Evolutionary conservation across 2,888 invertebrate species (phyloP).

Genomic region (Agonopterix alstromeriana): DNA sequence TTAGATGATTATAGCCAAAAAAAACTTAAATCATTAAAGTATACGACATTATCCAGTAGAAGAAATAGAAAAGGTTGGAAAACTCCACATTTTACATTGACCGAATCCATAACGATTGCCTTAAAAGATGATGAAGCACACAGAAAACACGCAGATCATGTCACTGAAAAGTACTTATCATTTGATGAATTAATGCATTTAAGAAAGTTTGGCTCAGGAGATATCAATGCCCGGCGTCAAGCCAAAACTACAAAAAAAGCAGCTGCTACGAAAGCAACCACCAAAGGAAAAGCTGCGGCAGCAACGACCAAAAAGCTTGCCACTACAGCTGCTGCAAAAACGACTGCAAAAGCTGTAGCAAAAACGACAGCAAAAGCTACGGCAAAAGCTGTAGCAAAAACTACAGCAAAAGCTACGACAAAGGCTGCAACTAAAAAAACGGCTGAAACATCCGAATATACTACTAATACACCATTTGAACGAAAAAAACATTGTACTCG

Average conservation of each 20-base stretch:
- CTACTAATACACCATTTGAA: constrained; percentile 43
- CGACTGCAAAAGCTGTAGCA: neutral
- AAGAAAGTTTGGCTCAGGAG: constrained; percentile 33
- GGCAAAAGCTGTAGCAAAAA: neutral
- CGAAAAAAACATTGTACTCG: constrained; percentile 55
- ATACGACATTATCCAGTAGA: constrained; percentile 43
- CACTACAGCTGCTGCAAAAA: neutral
- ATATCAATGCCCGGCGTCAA: constrained; percentile 29
- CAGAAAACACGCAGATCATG: constrained; percentile 17
- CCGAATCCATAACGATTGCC: constrained; percentile 52
- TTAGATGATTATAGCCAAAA: constrained; percentile 33
- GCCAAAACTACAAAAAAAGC: neutral
- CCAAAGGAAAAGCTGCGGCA: neutral
- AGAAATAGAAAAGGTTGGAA: constrained; percentile 27
- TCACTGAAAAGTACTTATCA: constrained; percentile 61
- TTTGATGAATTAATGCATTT: constrained; percentile 66
- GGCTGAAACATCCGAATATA: constrained; percentile 22
- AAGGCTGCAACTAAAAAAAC: constrained; percentile 1
- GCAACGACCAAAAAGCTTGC: neutral
- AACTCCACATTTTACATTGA: constrained; percentile 19
- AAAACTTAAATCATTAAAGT: constrained; percentile 43
- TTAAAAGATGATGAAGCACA: constrained; percentile 18
- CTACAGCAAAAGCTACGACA: neutral
- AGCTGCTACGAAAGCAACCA: constrained; percentile 6
- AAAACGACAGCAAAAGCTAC: constrained; percentile 1